phyloP scores from a whole-genome alignment of 2,113 vertebrate species.

The Eleginops maclovinus region DNA sequence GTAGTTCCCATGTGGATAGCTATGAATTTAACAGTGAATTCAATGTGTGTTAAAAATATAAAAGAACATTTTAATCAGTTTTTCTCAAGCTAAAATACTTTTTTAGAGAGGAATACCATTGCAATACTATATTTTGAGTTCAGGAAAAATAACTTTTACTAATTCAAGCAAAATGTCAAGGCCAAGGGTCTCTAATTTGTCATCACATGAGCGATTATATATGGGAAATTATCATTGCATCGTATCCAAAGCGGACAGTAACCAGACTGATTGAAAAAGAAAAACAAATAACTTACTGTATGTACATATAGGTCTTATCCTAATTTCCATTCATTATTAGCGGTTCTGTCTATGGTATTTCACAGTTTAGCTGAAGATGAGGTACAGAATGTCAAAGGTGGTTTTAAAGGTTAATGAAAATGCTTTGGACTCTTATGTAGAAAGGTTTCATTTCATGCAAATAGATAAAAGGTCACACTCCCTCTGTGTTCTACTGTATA shows the following conservation, averaged over 20 bases:
- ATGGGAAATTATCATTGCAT: not conserved
- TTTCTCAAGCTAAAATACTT: not conserved
- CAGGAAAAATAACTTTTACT: not conserved
- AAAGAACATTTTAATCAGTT: not conserved
- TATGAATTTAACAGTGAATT: not conserved
- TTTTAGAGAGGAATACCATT: not conserved
- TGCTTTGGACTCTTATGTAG: conserved; percentile 20
- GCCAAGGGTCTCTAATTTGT: not conserved
- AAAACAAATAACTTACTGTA: not conserved
- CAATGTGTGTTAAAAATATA: not conserved
- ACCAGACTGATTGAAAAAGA: not conserved
- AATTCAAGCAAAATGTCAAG: not conserved
- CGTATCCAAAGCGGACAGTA: not conserved
- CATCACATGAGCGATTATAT: not conserved
- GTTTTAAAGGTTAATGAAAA: conserved; percentile 74
- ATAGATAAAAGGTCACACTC: conserved; percentile 62
- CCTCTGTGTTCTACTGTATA: conserved; percentile 17
- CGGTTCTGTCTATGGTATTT: conserved; percentile 36
- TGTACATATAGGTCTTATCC: not conserved
- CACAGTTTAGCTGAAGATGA: conserved; percentile 41
- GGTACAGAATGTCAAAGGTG: conserved; percentile 61
- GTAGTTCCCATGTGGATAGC: not conserved
- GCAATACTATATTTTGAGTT: not conserved
- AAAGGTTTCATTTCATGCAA: conserved; percentile 58
- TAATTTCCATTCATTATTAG: conserved; percentile 44